phyloP scores from a whole-genome alignment of 2,888 invertebrate species.

The Nomada fucata region DNA sequence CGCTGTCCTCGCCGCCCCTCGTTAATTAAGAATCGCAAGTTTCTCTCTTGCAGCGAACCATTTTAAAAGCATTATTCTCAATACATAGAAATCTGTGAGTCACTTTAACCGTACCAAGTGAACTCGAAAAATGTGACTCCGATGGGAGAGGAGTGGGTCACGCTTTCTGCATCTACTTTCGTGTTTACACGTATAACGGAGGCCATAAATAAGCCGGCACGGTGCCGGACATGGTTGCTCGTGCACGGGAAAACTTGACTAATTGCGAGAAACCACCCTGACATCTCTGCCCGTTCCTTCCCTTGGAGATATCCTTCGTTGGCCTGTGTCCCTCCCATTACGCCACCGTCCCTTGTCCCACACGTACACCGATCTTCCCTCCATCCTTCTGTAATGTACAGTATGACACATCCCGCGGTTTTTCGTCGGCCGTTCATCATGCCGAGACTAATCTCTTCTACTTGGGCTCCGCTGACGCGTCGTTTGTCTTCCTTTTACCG shows the following conservation, averaged over 20 bases:
- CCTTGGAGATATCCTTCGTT: slow-evolving; percentile 65
- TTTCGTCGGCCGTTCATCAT: slow-evolving; percentile 73
- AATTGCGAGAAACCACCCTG: slow-evolving; percentile 72
- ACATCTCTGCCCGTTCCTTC: slow-evolving; percentile 69
- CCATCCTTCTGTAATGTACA: slow-evolving; percentile 61
- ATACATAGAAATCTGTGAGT: no score
- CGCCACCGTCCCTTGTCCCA: slow-evolving; percentile 17
- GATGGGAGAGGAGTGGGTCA: slow-evolving; percentile 20
- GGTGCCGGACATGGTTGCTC: slow-evolving; percentile 62
- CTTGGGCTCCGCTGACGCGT: slow-evolving; percentile 70
- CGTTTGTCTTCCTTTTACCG: slow-evolving; percentile 71
- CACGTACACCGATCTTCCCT: slow-evolving; percentile 29
- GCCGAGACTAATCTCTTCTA: slow-evolving; percentile 77
- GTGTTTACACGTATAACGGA: slow-evolving; percentile 68
- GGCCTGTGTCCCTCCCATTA: slow-evolving; percentile 44
- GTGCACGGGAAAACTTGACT: slow-evolving; percentile 69
- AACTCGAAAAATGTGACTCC: background rate
- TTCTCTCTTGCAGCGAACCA: no score
- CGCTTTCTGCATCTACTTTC: slow-evolving; percentile 64
- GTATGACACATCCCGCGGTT: slow-evolving; percentile 70
- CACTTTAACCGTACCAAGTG: no score
- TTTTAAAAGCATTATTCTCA: no score
- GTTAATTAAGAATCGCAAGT: no score
- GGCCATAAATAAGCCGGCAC: slow-evolving; percentile 67
- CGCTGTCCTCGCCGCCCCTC: no score